phyloP scores from a whole-genome alignment of 2,113 vertebrate species.

The Laterallus jamaicensis region DNA sequence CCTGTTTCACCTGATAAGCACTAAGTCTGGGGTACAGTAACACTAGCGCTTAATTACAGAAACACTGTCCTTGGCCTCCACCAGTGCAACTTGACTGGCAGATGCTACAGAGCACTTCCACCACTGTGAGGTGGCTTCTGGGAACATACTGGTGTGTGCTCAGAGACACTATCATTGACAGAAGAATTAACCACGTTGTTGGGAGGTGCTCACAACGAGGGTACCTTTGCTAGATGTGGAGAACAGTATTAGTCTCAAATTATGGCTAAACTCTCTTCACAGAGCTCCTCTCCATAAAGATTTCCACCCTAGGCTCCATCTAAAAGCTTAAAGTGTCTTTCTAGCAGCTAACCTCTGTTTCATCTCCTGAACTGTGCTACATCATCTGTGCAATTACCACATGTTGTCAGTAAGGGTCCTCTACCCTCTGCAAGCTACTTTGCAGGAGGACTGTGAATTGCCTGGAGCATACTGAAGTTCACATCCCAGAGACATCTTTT shows the following conservation, averaged over 20 bases:
- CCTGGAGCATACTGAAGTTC: background rate
- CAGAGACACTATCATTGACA: background rate
- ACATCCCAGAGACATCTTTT: background rate
- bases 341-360: background rate
- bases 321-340: background rate
- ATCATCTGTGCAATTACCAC: background rate
- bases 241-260: background rate
- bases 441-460: background rate
- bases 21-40: background rate
- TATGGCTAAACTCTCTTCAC: background rate
- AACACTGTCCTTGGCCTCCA: background rate
- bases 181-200: background rate
- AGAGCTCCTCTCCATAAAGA: background rate
- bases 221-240: background rate
- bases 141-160: accelerated
- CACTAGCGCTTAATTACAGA: background rate
- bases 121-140: background rate
- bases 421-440: background rate
- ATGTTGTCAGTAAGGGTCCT: background rate
- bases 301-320: background rate
- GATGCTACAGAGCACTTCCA: background rate
- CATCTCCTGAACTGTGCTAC: background rate
- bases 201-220: background rate
- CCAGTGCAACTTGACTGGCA: background rate
- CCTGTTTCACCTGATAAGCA: background rate